Conservation (phyloP, 2,888 invertebrate species). For the Cancer borealis region DNA sequence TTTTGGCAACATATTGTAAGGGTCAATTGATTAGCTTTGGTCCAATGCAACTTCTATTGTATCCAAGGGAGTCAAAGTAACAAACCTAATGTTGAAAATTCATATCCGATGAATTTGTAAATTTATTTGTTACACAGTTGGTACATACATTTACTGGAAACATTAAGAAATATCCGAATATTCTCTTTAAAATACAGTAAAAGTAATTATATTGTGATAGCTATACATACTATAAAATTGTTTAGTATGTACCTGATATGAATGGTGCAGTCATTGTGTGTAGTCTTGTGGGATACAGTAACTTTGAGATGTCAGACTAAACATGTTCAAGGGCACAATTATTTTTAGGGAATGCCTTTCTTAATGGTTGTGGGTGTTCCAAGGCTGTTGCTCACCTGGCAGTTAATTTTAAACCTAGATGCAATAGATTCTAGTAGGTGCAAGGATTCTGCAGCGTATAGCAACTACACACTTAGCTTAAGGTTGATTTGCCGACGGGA, state of each 20-base stretch:
- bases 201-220: slow-evolving; percentile 36
- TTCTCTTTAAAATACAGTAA: slow-evolving; percentile 11
- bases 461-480: slow-evolving; percentile 38
- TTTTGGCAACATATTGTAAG: background rate
- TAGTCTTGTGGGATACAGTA: slow-evolving; percentile 3
- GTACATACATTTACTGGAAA: slow-evolving; percentile 23
- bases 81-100: background rate
- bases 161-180: background rate
- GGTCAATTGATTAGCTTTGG: slow-evolving; percentile 9
- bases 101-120: background rate
- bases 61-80: slow-evolving; percentile 39
- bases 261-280: slow-evolving; percentile 16
- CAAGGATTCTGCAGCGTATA: slow-evolving; percentile 38
- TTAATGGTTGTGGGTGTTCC: slow-evolving; percentile 45
- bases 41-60: slow-evolving; percentile 13
- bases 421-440: slow-evolving; percentile 38
- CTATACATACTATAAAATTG: background rate
- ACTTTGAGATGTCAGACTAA: slow-evolving; percentile 23
- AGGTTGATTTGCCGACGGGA: slow-evolving; percentile 40
- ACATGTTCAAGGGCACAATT: slow-evolving; percentile 42
- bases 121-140: slow-evolving; percentile 2
- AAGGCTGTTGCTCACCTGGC: slow-evolving; percentile 41
- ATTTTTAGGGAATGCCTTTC: slow-evolving; percentile 45
- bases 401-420: slow-evolving; percentile 45
- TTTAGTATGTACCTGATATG: slow-evolving; percentile 26